phyloP scores from a whole-genome alignment of 1,140 invertebrate species.

The Solen grandis region DNA sequence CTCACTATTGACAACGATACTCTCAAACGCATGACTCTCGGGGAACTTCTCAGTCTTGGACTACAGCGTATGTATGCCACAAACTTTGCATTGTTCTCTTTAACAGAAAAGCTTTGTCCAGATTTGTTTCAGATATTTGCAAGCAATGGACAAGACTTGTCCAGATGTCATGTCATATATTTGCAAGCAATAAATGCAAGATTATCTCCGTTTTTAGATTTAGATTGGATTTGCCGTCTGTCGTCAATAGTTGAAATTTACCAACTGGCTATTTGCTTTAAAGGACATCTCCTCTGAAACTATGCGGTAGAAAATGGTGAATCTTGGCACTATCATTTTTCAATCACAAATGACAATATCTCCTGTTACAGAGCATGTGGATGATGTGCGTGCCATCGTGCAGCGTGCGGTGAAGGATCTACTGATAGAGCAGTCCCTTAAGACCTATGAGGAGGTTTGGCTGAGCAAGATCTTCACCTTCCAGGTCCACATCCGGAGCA shows the following conservation, averaged over 20 bases:
- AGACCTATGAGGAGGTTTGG: constrained; percentile 81
- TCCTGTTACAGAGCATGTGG: constrained; percentile 77
- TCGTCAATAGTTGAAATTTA: no score
- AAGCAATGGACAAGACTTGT: no score
- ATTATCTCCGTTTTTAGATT: no score
- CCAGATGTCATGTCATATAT: no score
- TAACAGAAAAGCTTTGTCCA: no score
- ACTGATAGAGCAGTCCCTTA: constrained; percentile 79
- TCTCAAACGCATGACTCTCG: constrained; percentile 79
- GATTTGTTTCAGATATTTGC: no score
- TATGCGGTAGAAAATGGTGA: no score
- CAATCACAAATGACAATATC: constrained; percentile 11
- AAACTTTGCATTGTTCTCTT: no score
- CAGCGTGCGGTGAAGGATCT: constrained; percentile 80
- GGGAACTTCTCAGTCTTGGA: constrained; percentile 78
- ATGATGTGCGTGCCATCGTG: constrained; percentile 79
- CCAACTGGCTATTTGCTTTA: no score
- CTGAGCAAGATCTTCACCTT: constrained; percentile 80
- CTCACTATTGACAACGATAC: constrained; percentile 80
- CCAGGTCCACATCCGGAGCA: constrained; percentile 66
- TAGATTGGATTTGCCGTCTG: no score
- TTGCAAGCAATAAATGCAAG: no score
- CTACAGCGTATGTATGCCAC: constrained; percentile 75
- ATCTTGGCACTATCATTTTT: background rate
- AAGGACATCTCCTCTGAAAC: no score